These are phyloP conservation scores for Chymomyza fuscimana DNA, from an alignment of 2,888 invertebrate species.

Conservation along the genomic window DNA sequence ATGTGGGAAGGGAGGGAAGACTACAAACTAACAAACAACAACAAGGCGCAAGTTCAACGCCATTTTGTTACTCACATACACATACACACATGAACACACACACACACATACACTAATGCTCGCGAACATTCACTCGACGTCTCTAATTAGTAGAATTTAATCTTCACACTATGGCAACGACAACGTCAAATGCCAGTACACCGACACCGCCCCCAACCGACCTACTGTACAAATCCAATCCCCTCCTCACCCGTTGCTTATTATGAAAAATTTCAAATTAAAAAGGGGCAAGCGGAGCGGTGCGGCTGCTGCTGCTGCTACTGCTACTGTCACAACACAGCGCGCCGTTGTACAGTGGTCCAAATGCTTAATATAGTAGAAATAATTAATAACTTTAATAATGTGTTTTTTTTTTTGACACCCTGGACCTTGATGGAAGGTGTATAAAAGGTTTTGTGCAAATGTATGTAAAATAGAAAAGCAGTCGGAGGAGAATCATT, in stretches of 20 bases:
- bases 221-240: neutral
- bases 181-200: constrained; percentile 58
- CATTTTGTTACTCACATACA: constrained; percentile 55
- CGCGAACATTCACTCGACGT: constrained; percentile 74
- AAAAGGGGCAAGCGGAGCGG: constrained; percentile 56
- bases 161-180: constrained; percentile 74
- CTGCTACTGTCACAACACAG: neutral
- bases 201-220: neutral
- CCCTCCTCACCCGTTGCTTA: constrained; percentile 48
- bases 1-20: no score
- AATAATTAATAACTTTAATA: no score
- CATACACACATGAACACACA: constrained; percentile 19
- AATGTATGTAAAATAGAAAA: no score
- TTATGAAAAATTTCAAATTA: constrained; percentile 75
- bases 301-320: constrained; percentile 9
- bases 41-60: constrained; percentile 51
- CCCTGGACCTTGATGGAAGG: no score
- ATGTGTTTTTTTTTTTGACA: no score
- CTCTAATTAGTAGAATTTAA: constrained; percentile 74
- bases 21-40: constrained; percentile 23
- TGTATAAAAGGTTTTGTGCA: no score
- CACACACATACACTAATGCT: constrained; percentile 39
- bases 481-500: no score
- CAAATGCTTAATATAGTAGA: neutral
- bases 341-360: constrained; percentile 4